phyloP scores from a whole-genome alignment of 2,888 invertebrate species.

The Aphodius granarius region DNA sequence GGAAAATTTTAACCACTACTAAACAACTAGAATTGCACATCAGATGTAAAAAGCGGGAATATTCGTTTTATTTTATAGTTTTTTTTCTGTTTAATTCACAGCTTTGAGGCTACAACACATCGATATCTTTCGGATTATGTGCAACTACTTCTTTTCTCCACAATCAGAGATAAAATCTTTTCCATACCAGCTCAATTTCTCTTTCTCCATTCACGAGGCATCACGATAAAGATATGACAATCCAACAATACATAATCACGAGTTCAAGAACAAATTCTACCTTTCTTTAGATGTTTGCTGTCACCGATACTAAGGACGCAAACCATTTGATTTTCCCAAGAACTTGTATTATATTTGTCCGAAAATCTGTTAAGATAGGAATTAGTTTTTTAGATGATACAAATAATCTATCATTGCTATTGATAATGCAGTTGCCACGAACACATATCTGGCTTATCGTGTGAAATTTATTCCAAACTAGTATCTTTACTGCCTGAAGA shows the following conservation, averaged over 20 bases:
- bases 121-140: conserved; percentile 16
- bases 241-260: background rate
- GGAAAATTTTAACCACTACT: conserved; percentile 25
- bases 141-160: background rate
- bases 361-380: background rate
- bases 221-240: background rate
- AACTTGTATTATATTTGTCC: no score
- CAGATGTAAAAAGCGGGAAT: conserved; percentile 38
- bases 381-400: no score
- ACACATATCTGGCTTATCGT: no score
- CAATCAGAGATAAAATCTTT: background rate
- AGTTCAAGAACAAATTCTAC: background rate
- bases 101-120: conserved; percentile 32
- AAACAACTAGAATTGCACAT: conserved; percentile 41
- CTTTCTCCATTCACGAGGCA: background rate
- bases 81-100: conserved; percentile 17
- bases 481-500: no score
- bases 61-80: conserved; percentile 12
- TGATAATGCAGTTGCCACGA: no score
- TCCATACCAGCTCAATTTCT: background rate
- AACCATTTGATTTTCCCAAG: background rate
- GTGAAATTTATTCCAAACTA: no score
- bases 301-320: background rate
- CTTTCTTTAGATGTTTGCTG: background rate
- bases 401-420: no score